Evolutionary conservation across 2,113 vertebrate genomes (phyloP), one percentile per base, ranked within the genome.

Genomic region (Nerophis ophidion): DNA sequence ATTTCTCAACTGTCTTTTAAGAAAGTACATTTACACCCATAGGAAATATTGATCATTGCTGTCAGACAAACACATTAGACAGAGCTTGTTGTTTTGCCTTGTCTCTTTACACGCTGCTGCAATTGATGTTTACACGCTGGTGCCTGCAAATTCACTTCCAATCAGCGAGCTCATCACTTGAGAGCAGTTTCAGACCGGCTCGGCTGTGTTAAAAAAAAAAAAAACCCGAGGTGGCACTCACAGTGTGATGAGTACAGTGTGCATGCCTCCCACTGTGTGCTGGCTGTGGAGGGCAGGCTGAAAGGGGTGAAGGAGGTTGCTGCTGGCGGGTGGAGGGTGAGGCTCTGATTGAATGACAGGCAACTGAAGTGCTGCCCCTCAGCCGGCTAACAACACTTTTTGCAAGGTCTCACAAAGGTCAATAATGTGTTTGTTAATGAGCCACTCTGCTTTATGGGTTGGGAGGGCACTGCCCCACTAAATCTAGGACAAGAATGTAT

Each of bases 161-260:
- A 90, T 91, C 88, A 88, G 79, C 66, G 68, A 72, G 72, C 75
- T 73, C 71, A 83, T 86, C 85, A 84, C 71, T 84, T 70, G 72
- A 83, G 81, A 63, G 56, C 57, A 8, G 61, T 71, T 61, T 66
- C 72, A 81, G 78, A 84, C 61, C 68, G 70, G 72, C 54, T 63
- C 68, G 72, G 72, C 52, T 15, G 54, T 48, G 56, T 69, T 77
- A 59, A 74, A 52, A 71, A 77, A 68, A 15, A 61, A 26, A 1
- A 2, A 26, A 26, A 26, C 26, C 57, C 56, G 73, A 68, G 53
- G 13, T 64, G 54, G 48, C 65, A 72, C 61, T 45, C 26, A 57
- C 70, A 76, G 77, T 80, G 68, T 89, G 88, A 89, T 88, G 84
- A 89, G 82, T 61, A 66, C 63, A 46, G 66, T 71, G 70, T 59